These are phyloP conservation scores for Archips crataeganus DNA, from an alignment of 2,888 invertebrate genomes.

Conservation along the genomic window DNA sequence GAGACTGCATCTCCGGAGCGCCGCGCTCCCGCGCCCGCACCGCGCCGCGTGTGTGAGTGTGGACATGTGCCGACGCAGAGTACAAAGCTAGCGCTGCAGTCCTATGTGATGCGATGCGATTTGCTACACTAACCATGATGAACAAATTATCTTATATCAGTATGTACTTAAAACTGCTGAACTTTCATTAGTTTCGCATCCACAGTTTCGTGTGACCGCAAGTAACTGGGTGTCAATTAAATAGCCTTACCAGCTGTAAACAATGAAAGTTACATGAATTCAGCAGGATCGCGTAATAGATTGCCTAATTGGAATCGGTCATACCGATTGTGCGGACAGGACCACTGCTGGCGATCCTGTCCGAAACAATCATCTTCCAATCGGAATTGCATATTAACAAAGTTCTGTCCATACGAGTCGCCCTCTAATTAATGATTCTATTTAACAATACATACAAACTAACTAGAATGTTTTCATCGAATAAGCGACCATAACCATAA, in stretches of 20 bases:
- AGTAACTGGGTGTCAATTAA: constrained; percentile 79
- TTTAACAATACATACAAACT: constrained; percentile 36
- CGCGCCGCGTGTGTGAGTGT: constrained; percentile 60
- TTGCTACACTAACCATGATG: constrained; percentile 48
- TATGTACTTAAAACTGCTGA: constrained; percentile 71
- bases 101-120: constrained; percentile 30
- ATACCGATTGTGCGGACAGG: constrained; percentile 49
- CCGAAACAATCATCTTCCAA: constrained; percentile 53
- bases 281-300: constrained; percentile 65
- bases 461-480: constrained; percentile 58
- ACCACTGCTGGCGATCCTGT: constrained; percentile 68
- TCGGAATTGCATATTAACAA: constrained; percentile 69
- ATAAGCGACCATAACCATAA: constrained; percentile 62
- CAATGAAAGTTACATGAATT: constrained; percentile 67
- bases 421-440: constrained; percentile 58
- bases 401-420: constrained; percentile 65
- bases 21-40: constrained; percentile 50
- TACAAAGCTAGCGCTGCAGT: constrained; percentile 49
- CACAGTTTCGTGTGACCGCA: constrained; percentile 57
- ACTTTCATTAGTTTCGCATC: constrained; percentile 72
- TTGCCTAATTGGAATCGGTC: constrained; percentile 67
- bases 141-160: constrained; percentile 62
- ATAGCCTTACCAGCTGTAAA: constrained; percentile 74
- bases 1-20: neutral
- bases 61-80: constrained; percentile 70